Conservation (phyloP, 2,888 invertebrate genomes). For the Ligdia adustata region DNA sequence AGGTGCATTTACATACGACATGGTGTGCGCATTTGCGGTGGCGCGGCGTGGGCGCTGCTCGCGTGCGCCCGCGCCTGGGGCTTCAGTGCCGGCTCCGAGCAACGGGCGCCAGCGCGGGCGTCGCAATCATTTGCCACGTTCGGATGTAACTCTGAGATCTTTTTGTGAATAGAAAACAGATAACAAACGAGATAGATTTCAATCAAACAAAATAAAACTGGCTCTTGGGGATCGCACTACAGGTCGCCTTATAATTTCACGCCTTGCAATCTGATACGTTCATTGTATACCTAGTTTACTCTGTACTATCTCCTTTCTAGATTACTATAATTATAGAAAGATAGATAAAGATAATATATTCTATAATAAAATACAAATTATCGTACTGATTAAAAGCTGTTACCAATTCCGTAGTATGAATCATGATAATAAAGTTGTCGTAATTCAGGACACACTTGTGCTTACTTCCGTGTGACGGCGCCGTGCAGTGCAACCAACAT, state of each 20-base stretch:
- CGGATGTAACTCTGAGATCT: conserved; percentile 52
- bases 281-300: no score
- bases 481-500: background rate
- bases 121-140: conserved; percentile 42
- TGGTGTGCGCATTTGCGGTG: conserved; percentile 78
- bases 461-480: background rate
- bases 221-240: background rate
- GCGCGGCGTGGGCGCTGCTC: conserved; percentile 59
- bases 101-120: background rate
- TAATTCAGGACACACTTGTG: background rate
- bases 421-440: no score
- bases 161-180: conserved; percentile 40
- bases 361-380: no score
- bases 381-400: no score
- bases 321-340: no score
- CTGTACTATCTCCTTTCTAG: no score
- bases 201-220: conserved; percentile 29
- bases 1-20: conserved; percentile 82
- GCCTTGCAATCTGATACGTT: no score
- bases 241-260: no score
- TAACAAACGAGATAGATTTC: conserved; percentile 31
- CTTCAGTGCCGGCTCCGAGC: background rate
- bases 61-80: conserved; percentile 27
- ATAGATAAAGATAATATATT: no score
- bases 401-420: no score